These are phyloP conservation scores for Ursus arctos DNA, from an alignment of 2,113 vertebrate genomes.

Conservation along the genomic window DNA sequence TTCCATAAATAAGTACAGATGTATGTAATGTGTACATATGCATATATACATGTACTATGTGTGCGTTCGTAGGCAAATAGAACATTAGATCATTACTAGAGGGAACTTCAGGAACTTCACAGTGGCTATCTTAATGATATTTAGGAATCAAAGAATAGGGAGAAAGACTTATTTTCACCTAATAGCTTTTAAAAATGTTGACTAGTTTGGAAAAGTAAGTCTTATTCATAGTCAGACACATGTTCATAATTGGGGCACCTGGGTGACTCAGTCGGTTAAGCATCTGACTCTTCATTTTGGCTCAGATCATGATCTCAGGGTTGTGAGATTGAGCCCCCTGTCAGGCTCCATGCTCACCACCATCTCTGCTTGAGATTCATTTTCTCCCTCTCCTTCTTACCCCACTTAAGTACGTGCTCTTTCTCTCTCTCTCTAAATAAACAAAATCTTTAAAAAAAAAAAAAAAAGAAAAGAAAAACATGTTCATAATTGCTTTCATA, in stretches of 20 bases:
- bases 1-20: not conserved
- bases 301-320: too few species aligned
- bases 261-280: too few species aligned
- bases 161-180: not conserved
- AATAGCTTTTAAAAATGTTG: not conserved
- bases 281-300: too few species aligned
- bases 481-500: not conserved
- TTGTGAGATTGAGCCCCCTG: too few species aligned
- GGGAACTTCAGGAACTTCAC: not conserved
- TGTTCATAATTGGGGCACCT: not conserved
- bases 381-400: too few species aligned
- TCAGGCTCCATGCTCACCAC: too few species aligned
- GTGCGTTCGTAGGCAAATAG: not conserved
- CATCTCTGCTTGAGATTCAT: too few species aligned
- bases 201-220: constrained; percentile 24
- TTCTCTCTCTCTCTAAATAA: too few species aligned
- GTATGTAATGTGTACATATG: not conserved
- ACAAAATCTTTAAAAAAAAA: too few species aligned
- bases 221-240: not conserved
- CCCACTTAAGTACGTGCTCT: too few species aligned
- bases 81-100: not conserved
- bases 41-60: accelerated
- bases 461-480: too few species aligned
- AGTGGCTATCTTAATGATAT: not conserved
- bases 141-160: not conserved